These are phyloP conservation scores for Peromyscus leucopus DNA, from an alignment of 2,113 vertebrate species.

Conservation along the genomic window DNA sequence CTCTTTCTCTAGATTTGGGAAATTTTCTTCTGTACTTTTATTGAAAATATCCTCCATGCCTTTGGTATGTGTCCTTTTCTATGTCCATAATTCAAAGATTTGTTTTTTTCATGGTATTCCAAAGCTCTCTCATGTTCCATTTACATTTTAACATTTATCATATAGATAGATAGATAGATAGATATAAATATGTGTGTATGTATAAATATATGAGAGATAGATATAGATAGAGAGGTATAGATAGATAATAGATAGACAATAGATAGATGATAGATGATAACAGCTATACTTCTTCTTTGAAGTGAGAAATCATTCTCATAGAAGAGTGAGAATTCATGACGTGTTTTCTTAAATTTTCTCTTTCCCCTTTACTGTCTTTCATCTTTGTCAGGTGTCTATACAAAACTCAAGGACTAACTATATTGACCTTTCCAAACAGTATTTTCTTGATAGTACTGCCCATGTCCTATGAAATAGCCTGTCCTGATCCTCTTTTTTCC, in stretches of 20 bases:
- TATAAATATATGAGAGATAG: neutral
- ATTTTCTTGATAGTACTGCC: neutral
- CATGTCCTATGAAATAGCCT: neutral
- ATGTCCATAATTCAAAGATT: neutral
- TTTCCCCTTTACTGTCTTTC: neutral
- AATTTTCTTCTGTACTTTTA: neutral
- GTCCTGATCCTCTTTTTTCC: neutral
- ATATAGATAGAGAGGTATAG: neutral
- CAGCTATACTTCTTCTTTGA: neutral
- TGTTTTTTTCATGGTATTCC: neutral
- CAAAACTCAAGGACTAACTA: neutral
- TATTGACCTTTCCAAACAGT: neutral
- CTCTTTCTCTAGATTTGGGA: neutral
- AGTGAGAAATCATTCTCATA: neutral
- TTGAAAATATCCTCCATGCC: neutral
- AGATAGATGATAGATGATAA: neutral
- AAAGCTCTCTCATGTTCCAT: neutral
- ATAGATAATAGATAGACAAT: neutral
- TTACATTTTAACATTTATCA: neutral
- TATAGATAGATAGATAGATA: neutral
- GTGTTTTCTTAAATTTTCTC: neutral
- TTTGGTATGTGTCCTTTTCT: neutral
- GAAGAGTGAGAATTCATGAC: neutral
- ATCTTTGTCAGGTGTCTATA: neutral
- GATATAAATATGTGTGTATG: neutral